phyloP scores from a whole-genome alignment of 2,888 invertebrate species.

The Brachynemurus nebulosus region DNA sequence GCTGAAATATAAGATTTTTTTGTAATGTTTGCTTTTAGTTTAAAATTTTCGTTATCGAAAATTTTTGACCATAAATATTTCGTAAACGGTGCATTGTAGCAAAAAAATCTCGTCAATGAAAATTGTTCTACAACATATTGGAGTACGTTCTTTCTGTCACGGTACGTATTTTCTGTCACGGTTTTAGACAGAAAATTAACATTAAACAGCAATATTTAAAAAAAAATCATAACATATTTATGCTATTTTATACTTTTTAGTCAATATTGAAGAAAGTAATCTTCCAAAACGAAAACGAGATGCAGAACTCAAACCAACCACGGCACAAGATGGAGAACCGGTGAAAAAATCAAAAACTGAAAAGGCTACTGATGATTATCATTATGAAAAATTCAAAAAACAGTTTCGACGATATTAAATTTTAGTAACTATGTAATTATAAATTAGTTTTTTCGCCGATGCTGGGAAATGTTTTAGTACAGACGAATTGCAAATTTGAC shows the following conservation, averaged over 20 bases:
- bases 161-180: too few species aligned
- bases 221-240: conserved; percentile 4
- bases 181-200: background rate
- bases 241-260: conserved; percentile 33
- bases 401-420: conserved; percentile 68
- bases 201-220: background rate
- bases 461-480: too few species aligned
- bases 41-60: too few species aligned
- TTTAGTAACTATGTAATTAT: background rate
- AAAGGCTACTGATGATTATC: conserved; percentile 92
- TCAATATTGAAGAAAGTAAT: conserved; percentile 70
- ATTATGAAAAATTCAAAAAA: conserved; percentile 92
- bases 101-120: too few species aligned
- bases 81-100: too few species aligned
- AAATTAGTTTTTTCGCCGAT: too few species aligned
- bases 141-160: too few species aligned
- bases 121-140: too few species aligned
- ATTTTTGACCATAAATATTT: too few species aligned
- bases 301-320: conserved; percentile 35
- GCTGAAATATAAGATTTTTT: too few species aligned
- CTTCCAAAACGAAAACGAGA: conserved; percentile 43
- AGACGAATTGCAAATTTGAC: too few species aligned
- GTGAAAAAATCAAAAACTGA: conserved; percentile 61
- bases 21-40: too few species aligned
- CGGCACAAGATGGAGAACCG: conserved; percentile 35